phyloP scores from a whole-genome alignment of 2,888 invertebrate genomes.

The Limnephilus lunatus region DNA sequence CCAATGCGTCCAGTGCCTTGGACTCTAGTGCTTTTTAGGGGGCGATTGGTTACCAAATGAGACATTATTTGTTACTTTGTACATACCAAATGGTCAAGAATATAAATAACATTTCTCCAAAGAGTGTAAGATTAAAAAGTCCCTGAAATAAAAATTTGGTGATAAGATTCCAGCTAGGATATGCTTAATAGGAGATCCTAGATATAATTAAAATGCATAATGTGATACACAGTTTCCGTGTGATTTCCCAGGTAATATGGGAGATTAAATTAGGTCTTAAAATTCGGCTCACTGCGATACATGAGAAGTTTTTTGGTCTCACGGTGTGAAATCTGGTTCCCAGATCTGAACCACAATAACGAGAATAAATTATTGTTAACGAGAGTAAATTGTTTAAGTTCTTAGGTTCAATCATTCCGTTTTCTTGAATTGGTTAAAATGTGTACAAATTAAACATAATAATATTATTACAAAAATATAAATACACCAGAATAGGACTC shows the following conservation, averaged over 20 bases:
- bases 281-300: slow-evolving; percentile 7
- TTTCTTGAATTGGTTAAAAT: background rate
- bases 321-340: slow-evolving; percentile 36
- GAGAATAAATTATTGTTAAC: slow-evolving; percentile 31
- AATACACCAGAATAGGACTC: no score
- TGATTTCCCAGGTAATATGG: background rate
- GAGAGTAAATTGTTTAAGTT: slow-evolving; percentile 12
- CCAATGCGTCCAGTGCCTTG: no score
- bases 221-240: background rate
- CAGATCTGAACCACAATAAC: slow-evolving; percentile 35
- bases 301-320: slow-evolving; percentile 28
- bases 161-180: background rate
- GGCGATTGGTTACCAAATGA: background rate
- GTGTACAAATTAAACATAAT: no score
- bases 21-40: background rate
- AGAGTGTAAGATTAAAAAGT: background rate
- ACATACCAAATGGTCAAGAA: background rate
- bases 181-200: background rate
- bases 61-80: background rate
- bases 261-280: background rate
- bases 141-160: background rate
- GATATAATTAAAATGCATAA: background rate
- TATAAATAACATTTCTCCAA: no score
- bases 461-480: no score
- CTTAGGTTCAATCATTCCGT: background rate